Evolutionary conservation across 2,113 vertebrate species (phyloP).

Genomic region (Prolemur simus): DNA sequence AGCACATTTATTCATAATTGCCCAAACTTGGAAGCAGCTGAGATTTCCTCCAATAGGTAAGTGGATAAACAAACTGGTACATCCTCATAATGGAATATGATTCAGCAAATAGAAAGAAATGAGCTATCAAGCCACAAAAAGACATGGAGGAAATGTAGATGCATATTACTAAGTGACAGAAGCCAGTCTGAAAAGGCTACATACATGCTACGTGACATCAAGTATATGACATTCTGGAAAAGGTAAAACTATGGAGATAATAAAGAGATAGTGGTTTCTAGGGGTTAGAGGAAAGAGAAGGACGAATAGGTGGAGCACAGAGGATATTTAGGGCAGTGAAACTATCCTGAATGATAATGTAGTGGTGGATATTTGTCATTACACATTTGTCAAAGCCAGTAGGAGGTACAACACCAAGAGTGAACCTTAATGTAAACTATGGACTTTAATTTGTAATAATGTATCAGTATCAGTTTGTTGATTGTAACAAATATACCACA

Average conservation of each 20-base stretch:
- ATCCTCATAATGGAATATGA: not conserved
- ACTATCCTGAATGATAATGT: not conserved
- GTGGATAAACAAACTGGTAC: not conserved
- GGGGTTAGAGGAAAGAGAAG: accelerated
- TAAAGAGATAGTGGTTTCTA: not conserved
- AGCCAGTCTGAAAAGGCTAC: not conserved
- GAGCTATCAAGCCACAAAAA: not conserved
- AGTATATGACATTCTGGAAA: not conserved
- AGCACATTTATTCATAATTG: not conserved
- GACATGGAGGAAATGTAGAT: not conserved
- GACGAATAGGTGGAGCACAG: not conserved
- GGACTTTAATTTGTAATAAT: not conserved
- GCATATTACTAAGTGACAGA: not conserved
- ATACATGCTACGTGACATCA: not conserved
- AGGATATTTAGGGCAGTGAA: not conserved
- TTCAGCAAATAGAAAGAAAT: not conserved
- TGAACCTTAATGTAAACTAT: not conserved
- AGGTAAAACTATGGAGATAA: not conserved
- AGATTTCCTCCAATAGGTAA: not conserved
- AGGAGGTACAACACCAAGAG: not conserved
- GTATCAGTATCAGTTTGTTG: accelerated
- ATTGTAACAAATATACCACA: not conserved
- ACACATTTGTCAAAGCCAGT: not conserved
- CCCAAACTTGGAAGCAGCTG: not conserved
- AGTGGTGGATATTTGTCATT: not conserved